phyloP scores from a whole-genome alignment of 2,888 invertebrate species.

The Agrochola macilenta region DNA sequence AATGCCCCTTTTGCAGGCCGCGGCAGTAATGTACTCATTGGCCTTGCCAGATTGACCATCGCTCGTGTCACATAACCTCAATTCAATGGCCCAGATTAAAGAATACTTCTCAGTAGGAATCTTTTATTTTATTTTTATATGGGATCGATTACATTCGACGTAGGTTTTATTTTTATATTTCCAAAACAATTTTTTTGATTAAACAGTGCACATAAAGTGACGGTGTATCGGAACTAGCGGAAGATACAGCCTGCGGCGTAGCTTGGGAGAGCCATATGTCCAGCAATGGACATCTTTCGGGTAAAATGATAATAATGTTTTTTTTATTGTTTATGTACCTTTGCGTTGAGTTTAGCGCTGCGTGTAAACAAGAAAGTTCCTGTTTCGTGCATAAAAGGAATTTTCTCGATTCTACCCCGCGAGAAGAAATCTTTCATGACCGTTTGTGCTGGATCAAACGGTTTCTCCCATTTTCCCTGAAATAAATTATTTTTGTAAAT shows the following conservation, averaged over 20 bases:
- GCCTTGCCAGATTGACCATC: no score
- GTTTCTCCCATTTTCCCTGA: constrained; percentile 48
- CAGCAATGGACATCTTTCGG: background rate
- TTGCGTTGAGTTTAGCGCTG: constrained; percentile 17
- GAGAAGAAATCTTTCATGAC: background rate
- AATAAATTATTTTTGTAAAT: constrained; percentile 4
- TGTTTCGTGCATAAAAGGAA: constrained; percentile 16
- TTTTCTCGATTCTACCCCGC: background rate
- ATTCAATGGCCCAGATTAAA: background rate
- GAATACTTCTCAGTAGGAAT: background rate
- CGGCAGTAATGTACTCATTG: no score
- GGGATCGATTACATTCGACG: background rate
- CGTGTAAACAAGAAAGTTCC: background rate
- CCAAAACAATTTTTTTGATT: background rate
- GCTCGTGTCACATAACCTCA: background rate
- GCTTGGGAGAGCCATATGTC: background rate
- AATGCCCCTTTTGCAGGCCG: no score
- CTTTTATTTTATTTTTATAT: background rate
- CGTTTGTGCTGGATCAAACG: constrained; percentile 32
- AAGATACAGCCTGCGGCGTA: background rate
- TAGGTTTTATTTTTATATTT: background rate
- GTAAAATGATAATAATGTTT: background rate
- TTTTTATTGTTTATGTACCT: constrained; percentile 24
- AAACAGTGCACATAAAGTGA: background rate
- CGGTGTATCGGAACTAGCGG: no score